A percentile compares a stretch with the other conserved stretches of the same genome.
Conservation (phyloP, 2,113 vertebrate genomes). For the Smithornis capensis region DNA sequence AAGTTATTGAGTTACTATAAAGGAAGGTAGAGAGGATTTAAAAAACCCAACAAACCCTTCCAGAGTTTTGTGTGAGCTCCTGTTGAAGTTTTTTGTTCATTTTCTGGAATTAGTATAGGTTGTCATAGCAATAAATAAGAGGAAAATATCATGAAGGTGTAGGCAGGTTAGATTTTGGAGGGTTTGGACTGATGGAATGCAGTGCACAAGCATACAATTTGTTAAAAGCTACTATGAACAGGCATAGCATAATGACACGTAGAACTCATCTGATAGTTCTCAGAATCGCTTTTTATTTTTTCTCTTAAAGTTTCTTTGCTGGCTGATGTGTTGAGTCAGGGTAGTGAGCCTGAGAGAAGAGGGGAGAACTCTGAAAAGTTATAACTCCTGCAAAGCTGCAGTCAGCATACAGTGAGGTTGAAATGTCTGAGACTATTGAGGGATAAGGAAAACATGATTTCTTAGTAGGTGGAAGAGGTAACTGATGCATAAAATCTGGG, state of each 20-base stretch:
- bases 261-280: background rate
- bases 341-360: background rate
- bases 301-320: background rate
- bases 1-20: background rate
- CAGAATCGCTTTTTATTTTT: too few species aligned
- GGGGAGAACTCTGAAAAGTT: background rate
- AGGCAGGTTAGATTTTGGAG: background rate
- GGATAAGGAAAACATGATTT: background rate
- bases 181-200: background rate
- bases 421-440: background rate
- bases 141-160: background rate
- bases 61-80: rapidly evolving
- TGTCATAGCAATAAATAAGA: background rate
- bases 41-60: background rate
- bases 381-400: background rate
- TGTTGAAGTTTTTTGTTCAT: background rate
- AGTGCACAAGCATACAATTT: background rate
- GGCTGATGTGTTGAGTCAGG: background rate
- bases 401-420: background rate
- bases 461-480: background rate
- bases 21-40: background rate
- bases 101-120: background rate
- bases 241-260: background rate
- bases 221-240: background rate
- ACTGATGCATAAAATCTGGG: background rate